Conservation (phyloP, 1,140 invertebrate genomes). For the Philaenus spumarius region DNA sequence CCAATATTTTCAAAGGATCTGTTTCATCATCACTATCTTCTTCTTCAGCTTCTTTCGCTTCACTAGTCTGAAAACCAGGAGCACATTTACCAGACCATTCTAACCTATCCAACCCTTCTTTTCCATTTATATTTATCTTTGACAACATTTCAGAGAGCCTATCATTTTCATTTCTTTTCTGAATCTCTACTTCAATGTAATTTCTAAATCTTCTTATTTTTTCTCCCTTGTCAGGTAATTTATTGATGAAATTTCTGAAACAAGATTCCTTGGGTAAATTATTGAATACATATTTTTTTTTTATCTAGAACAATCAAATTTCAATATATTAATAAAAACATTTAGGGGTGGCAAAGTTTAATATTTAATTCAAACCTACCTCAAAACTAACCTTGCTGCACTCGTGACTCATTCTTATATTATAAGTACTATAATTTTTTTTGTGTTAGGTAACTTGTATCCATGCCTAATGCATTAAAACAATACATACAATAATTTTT, state of each 20-base stretch:
- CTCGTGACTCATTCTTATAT: too few relatives aligned
- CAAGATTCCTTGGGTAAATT: too few relatives aligned
- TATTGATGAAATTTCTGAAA: conserved; percentile 41
- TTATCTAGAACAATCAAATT: too few relatives aligned
- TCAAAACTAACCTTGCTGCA: too few relatives aligned
- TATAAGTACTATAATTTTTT: too few relatives aligned
- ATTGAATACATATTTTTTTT: too few relatives aligned
- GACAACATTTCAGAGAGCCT: conserved; percentile 50
- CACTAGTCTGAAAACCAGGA: conserved; percentile 26
- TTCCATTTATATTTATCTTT: conserved; percentile 51
- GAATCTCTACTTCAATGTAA: conserved; percentile 48
- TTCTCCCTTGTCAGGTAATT: conserved; percentile 59
- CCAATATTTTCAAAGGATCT: conserved; percentile 58
- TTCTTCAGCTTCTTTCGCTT: conserved; percentile 43
- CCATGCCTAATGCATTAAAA: too few relatives aligned
- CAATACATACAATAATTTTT: too few relatives aligned
- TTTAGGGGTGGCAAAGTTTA: too few relatives aligned
- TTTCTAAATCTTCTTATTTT: conserved; percentile 51
- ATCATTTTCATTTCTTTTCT: conserved; percentile 49
- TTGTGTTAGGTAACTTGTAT: too few relatives aligned
- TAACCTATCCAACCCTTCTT: conserved; percentile 49
- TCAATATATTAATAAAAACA: too few relatives aligned
- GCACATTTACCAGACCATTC: conserved; percentile 56
- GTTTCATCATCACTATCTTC: conserved; percentile 57
- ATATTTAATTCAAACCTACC: too few relatives aligned